Percentiles rank a stretch among this genome's conserved stretches.
Conservation (phyloP, 2,797 vertebrate species). For the Sarcoramphus papa region DNA sequence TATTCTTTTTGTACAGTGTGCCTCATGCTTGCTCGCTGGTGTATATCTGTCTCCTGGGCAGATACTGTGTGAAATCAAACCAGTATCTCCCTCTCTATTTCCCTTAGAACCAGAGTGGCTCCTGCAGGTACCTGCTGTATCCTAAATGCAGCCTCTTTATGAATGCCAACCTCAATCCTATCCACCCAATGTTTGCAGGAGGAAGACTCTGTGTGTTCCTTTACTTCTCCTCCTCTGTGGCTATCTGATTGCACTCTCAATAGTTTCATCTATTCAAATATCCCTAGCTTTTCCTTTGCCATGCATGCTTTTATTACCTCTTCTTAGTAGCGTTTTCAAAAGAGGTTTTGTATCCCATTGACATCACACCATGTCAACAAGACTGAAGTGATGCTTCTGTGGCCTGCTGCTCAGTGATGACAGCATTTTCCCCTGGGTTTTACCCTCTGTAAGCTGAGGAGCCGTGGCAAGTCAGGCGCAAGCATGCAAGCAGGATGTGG, state of each 20-base stretch:
- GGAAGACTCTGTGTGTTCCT: background rate
- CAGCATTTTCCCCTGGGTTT: background rate
- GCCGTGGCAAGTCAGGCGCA: background rate
- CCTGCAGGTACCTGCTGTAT: rapidly evolving
- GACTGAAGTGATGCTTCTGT: background rate
- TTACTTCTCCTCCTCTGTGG: background rate
- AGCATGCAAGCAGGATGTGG: background rate
- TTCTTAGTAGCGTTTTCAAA: background rate
- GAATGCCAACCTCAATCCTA: rapidly evolving
- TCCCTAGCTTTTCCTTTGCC: background rate
- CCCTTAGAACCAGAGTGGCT: background rate
- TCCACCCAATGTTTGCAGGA: background rate
- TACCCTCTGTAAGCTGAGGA: background rate
- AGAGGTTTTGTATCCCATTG: background rate
- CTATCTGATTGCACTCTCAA: rapidly evolving
- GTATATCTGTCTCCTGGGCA: background rate
- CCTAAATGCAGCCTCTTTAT: background rate
- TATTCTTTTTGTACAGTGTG: background rate
- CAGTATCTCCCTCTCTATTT: background rate
- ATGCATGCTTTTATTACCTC: background rate
- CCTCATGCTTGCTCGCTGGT: background rate
- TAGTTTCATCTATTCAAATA: background rate
- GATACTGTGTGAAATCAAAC: background rate
- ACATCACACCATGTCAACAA: rapidly evolving
- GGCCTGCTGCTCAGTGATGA: background rate